These are phyloP conservation scores for Patagioenas fasciata DNA, from an alignment of 2,113 vertebrate species.

Conservation along the genomic window DNA sequence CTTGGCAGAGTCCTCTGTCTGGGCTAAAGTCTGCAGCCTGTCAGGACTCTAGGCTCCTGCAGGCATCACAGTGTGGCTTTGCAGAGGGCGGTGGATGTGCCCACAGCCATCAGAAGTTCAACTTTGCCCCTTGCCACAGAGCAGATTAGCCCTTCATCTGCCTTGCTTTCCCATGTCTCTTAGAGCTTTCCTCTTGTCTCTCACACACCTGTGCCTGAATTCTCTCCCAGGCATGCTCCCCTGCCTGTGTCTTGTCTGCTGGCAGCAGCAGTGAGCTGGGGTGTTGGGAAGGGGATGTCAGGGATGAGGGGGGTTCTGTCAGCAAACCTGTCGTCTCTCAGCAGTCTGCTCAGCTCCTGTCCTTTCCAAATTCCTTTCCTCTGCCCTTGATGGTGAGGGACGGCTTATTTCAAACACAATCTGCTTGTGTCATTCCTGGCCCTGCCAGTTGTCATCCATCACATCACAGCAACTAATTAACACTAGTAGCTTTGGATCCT, in stretches of 20 bases:
- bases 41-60: not conserved
- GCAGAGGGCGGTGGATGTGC: not conserved
- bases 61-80: not conserved
- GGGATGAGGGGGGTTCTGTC: not conserved
- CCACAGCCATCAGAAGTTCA: not conserved
- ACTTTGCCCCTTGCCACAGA: not conserved
- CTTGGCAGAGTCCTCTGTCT: not conserved
- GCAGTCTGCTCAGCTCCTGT: not conserved
- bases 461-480: slow-evolving; percentile 50
- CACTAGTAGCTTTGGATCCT: not conserved
- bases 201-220: not conserved
- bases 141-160: not conserved
- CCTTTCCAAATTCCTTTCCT: slow-evolving; percentile 30
- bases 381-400: slow-evolving; percentile 48
- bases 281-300: not conserved
- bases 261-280: not conserved
- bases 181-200: not conserved
- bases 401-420: not conserved
- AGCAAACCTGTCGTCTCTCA: not conserved
- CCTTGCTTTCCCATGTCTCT: not conserved
- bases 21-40: not conserved
- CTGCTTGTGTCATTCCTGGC: slow-evolving; percentile 39
- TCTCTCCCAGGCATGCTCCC: not conserved
- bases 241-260: not conserved
- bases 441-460: slow-evolving; percentile 46